Evolutionary conservation across 2,888 invertebrate genomes (phyloP).

Genomic region (Drosophila diplacantha): DNA sequence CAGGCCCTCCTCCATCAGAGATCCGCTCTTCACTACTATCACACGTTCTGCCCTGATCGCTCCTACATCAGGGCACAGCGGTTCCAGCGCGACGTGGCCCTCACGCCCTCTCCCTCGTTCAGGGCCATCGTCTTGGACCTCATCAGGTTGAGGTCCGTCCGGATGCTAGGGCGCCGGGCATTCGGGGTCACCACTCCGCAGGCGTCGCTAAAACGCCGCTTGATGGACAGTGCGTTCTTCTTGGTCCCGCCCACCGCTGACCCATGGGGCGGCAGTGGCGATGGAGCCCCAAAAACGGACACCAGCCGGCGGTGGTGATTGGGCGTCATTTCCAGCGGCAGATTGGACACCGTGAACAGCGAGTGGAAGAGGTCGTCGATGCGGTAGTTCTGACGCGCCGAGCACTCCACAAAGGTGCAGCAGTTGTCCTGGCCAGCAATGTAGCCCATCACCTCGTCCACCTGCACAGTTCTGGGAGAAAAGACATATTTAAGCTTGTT

Average conservation of each 20-base stretch:
- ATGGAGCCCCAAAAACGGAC: constrained; percentile 86
- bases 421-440: constrained; percentile 86
- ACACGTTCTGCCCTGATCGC: constrained; percentile 33
- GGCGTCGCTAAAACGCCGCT: constrained; percentile 89
- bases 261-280: constrained; percentile 85
- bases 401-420: constrained; percentile 89
- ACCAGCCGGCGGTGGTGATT: constrained; percentile 90
- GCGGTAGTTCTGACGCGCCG: constrained; percentile 88
- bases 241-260: constrained; percentile 83
- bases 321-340: constrained; percentile 93
- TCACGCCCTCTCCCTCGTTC: constrained; percentile 82
- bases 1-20: neutral
- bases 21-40: constrained; percentile 55
- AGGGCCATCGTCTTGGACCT: constrained; percentile 88
- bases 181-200: constrained; percentile 94
- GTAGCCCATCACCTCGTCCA: constrained; percentile 87
- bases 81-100: constrained; percentile 72
- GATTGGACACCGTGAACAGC: constrained; percentile 88
- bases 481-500: rapidly evolving
- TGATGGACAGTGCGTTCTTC: constrained; percentile 88
- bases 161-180: constrained; percentile 90
- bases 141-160: constrained; percentile 93
- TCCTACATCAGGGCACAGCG: constrained; percentile 69
- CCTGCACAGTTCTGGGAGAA: constrained; percentile 83
- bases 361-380: constrained; percentile 92